phyloP scores from a whole-genome alignment of 2,113 vertebrate genomes.

The Polypterus senegalus region DNA sequence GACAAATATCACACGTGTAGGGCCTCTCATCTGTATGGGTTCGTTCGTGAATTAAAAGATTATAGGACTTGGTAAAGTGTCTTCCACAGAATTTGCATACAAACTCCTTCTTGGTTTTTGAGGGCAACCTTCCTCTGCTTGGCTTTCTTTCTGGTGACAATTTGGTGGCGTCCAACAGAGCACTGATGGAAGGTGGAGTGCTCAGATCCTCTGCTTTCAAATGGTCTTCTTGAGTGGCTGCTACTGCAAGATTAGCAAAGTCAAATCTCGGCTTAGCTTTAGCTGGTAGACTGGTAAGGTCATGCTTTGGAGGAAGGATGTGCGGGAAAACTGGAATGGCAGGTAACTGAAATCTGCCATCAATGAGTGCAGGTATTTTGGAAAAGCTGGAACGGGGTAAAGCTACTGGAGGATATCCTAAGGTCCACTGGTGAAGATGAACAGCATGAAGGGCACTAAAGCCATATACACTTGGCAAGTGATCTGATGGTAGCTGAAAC shows the following conservation, averaged over 20 bases:
- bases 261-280: constrained; percentile 93
- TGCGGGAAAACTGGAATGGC: constrained; percentile 83
- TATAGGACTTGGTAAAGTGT: constrained; percentile 97
- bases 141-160: constrained; percentile 86
- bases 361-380: constrained; percentile 70
- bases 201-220: constrained; percentile 71
- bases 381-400: constrained; percentile 80
- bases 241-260: constrained; percentile 89
- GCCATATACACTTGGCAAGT: constrained; percentile 81
- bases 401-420: constrained; percentile 79
- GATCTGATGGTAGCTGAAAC: constrained; percentile 78
- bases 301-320: constrained; percentile 75
- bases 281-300: constrained; percentile 39
- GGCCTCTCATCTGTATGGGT: constrained; percentile 93
- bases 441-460: constrained; percentile 89
- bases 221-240: constrained; percentile 88
- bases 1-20: constrained; percentile 96
- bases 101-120: constrained; percentile 98
- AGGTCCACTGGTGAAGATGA: constrained; percentile 93
- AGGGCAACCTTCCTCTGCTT: constrained; percentile 77
- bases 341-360: constrained; percentile 68
- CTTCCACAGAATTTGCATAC: constrained; percentile 97
- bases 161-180: constrained; percentile 82
- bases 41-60: constrained; percentile 92
- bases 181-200: constrained; percentile 54